Base-by-base conservation (phyloP, 2,888 invertebrate genomes). In the Oligia strigilis region DNA sequence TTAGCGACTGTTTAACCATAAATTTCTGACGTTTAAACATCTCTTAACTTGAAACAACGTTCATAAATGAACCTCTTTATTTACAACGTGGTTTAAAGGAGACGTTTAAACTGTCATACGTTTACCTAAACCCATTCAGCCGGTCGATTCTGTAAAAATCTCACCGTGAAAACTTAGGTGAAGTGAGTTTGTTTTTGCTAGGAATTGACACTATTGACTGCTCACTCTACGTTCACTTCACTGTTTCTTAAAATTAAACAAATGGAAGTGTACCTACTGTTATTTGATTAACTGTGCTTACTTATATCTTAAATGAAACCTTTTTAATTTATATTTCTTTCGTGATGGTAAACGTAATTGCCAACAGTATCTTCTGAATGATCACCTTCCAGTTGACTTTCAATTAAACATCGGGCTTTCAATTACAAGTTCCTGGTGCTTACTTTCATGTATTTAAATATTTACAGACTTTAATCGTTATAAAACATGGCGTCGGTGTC, bases 391-490 rank as follows among this genome's bases (percentile, higher is more conserved):
- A 67, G 67, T 75, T 72, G 72, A 87, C 65, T 83, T 89, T 79
- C 72, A 88, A 86, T 88, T 85, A 82, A 81, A 83, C 19, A 79
- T 72, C 72, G 40, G 79, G 75, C 81, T 80, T 83, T 82, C 72
- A 75, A 77, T 88, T 73, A 72, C 67, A 9, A 77, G 78, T 75
- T 83, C 83, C 88, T 77, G 81, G 78, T 75, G 79, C 67, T 78
- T 72, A 85, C 70, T 80, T 60, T 67, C n/a, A 8, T 74, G 75
- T 86, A 85, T 89, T 89, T 87, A 82, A 87, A 88, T 90, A 89
- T 91, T 88, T 90, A 85, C 82, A 86, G 72, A 84, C 83, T 87
- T 84, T 87, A 88, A 90, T 87, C 73, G 88, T 78, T 86, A 86
- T 87, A 78, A 91, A 89, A 84, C 87, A 88, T 87, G 87, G 71